phyloP scores from a whole-genome alignment of 2,888 invertebrate species.

The Drosophila kanekoi region DNA sequence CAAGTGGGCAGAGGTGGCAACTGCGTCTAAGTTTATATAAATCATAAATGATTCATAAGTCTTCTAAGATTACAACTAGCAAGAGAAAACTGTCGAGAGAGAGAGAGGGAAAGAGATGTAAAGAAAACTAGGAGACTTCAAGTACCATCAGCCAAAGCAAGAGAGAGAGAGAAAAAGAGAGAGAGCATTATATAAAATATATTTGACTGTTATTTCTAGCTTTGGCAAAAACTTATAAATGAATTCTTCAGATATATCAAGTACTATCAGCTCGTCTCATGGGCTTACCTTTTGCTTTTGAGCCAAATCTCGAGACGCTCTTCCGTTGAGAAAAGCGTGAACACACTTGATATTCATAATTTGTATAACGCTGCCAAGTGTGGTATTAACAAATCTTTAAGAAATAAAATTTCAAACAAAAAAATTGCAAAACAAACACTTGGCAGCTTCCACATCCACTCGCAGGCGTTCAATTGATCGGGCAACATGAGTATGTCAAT shows the following conservation, averaged over 20 bases:
- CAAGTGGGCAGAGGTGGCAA: too few relatives aligned
- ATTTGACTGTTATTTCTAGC: too few relatives aligned
- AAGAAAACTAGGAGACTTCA: too few relatives aligned
- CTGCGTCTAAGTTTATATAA: too few relatives aligned
- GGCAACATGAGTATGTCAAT: conserved; percentile 56
- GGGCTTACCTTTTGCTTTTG: conserved; percentile 5
- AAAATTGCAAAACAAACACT: conserved; percentile 51
- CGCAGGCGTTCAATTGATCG: conserved; percentile 51
- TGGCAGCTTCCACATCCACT: conserved; percentile 49
- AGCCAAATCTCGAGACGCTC: conserved; percentile 37
- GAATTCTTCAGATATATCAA: background rate
- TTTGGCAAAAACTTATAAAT: too few relatives aligned
- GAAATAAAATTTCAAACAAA: conserved; percentile 1
- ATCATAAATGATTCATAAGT: too few relatives aligned
- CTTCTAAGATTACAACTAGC: too few relatives aligned
- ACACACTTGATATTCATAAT: conserved; percentile 33
- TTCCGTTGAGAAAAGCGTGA: conserved; percentile 28
- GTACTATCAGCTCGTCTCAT: background rate
- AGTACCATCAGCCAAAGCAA: too few relatives aligned
- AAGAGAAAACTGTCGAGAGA: too few relatives aligned
- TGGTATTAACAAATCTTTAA: conserved; percentile 36
- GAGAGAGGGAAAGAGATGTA: too few relatives aligned
- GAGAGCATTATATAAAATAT: too few relatives aligned
- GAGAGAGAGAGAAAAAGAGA: too few relatives aligned
- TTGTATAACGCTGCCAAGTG: conserved; percentile 42